Conservation (phyloP, 2,888 invertebrate species). For the Molorchus minor region DNA sequence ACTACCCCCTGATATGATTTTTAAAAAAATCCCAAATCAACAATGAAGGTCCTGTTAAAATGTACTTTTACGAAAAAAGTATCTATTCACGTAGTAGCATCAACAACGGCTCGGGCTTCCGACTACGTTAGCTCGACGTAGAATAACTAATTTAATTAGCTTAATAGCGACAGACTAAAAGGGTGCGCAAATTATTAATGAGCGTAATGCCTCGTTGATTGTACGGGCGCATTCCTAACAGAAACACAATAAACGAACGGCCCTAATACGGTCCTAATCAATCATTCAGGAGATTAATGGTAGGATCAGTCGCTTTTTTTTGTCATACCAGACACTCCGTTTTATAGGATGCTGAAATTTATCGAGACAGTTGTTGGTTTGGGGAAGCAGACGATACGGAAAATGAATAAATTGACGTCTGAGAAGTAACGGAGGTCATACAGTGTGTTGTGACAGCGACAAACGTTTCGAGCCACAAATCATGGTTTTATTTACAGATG, state of each 20-base stretch:
- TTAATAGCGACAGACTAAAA: constrained; percentile 53
- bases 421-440: no score
- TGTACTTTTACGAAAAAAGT: no score
- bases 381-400: not conserved
- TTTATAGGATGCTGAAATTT: not conserved
- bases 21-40: no score
- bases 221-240: constrained; percentile 35
- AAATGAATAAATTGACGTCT: no score
- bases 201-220: constrained; percentile 52
- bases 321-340: no score
- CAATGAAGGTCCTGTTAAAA: no score
- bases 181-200: constrained; percentile 56
- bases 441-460: no score
- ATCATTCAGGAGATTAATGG: constrained; percentile 18
- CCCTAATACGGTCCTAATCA: constrained; percentile 15
- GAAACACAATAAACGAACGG: constrained; percentile 1
- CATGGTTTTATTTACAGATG: no score
- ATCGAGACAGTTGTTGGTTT: not conserved
- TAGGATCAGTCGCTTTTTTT: not conserved
- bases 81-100: no score
- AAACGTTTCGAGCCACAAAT: no score
- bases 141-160: constrained; percentile 56
- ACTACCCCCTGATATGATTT: no score
- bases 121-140: constrained; percentile 43
- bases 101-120: no score